Evolutionary conservation across 2,888 invertebrate genomes (phyloP).

Genomic region (Acronicta psi): DNA sequence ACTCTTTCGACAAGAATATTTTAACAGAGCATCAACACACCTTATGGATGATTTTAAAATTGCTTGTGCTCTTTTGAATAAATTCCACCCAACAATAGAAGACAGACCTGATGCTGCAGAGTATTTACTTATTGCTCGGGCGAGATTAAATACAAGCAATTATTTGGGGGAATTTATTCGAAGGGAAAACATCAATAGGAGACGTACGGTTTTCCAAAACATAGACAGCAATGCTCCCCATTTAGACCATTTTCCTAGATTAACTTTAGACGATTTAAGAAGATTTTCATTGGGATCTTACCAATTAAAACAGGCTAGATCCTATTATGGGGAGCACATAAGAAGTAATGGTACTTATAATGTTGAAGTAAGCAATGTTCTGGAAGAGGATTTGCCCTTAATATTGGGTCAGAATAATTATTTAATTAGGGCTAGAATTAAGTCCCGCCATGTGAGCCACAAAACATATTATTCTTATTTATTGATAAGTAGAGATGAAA

Average conservation of each 20-base stretch:
- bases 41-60: conserved; percentile 2
- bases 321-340: not conserved
- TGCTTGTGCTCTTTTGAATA: conserved; percentile 5
- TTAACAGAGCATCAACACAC: conserved; percentile 8
- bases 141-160: conserved; percentile 11
- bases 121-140: conserved; percentile 6
- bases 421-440: conserved; percentile 10
- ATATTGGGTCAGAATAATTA: conserved; percentile 5
- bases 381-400: conserved; percentile 6
- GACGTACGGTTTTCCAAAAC: conserved; percentile 1
- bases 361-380: conserved; percentile 1
- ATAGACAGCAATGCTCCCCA: conserved; percentile 12
- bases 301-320: conserved; percentile 12
- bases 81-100: not conserved
- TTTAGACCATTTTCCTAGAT: conserved; percentile 14
- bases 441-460: not conserved
- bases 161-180: conserved; percentile 7
- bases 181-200: conserved; percentile 11
- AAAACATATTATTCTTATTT: conserved; percentile 12
- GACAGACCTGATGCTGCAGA: conserved; percentile 6
- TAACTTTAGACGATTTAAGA: conserved; percentile 8
- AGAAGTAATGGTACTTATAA: conserved; percentile 5
- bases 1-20: conserved; percentile 10
- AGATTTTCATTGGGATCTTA: conserved; percentile 13
- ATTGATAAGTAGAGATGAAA: conserved; percentile 4